Percentiles rank a stretch among this genome's conserved stretches.
phyloP scores from a whole-genome alignment of 2,113 vertebrate genomes.

The Heliornis fulica region DNA sequence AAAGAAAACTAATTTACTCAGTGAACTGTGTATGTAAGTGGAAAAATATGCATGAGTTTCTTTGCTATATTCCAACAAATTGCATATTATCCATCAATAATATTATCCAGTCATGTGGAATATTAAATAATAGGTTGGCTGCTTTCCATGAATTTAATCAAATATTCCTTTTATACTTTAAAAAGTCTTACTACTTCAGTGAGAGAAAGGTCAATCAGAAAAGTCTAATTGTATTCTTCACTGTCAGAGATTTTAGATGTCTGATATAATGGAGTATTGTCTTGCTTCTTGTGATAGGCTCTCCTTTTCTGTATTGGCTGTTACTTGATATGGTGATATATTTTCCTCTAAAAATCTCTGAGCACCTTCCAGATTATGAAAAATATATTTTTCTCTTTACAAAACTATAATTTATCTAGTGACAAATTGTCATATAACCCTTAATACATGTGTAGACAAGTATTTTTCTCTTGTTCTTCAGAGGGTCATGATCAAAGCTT shows the following conservation, averaged over 20 bases:
- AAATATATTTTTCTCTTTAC: neutral
- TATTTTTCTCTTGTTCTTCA: neutral
- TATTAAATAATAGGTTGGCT: constrained; percentile 44
- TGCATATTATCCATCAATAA: constrained; percentile 26
- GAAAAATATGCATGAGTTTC: constrained; percentile 5
- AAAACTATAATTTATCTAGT: neutral
- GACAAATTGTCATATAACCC: neutral
- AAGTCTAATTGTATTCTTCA: neutral
- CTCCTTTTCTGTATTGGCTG: neutral
- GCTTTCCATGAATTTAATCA: constrained; percentile 18
- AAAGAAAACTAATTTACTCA: neutral
- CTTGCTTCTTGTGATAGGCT: neutral
- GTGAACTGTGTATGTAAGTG: neutral
- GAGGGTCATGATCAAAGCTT: neutral
- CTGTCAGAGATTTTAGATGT: constrained; percentile 6
- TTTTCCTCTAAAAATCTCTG: neutral
- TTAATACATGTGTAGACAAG: neutral
- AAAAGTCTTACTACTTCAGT: constrained; percentile 1
- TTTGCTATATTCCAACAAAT: constrained; percentile 4
- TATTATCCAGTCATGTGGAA: constrained; percentile 27
- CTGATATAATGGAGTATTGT: neutral
- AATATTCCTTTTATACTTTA: neutral
- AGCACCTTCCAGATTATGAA: neutral
- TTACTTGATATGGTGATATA: neutral
- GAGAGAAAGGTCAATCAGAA: constrained; percentile 17